Evolutionary conservation across 1,140 invertebrate species (phyloP).

Genomic region (Gonioctena quinquepunctata): DNA sequence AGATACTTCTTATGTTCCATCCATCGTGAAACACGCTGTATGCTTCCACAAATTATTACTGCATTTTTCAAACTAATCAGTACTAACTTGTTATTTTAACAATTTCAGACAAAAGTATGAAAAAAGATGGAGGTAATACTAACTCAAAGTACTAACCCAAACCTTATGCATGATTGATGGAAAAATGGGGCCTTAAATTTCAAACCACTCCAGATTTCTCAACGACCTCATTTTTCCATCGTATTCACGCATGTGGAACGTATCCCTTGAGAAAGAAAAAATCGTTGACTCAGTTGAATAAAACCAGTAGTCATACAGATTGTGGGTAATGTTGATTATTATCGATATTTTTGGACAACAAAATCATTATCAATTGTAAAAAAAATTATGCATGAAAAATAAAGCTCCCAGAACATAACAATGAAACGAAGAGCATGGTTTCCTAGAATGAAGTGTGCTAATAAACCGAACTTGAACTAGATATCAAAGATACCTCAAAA

Average conservation of each 20-base stretch:
- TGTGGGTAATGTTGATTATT: no score
- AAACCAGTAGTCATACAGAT: no score
- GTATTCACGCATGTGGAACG: not conserved
- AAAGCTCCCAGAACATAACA: no score
- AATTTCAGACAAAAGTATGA: constrained; percentile 73
- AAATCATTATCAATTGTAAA: not conserved
- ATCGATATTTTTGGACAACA: not conserved
- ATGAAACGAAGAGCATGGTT: no score
- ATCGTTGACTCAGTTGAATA: no score
- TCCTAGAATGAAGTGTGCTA: no score
- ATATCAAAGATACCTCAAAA: no score
- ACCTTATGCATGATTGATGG: constrained; percentile 7
- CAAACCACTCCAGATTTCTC: not conserved
- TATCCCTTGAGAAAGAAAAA: not conserved
- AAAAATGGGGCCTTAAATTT: constrained; percentile 3
- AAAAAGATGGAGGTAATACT: constrained; percentile 71
- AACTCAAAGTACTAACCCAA: constrained; percentile 17
- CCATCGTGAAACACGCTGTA: no score
- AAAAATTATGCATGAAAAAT: not conserved
- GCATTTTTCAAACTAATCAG: not conserved
- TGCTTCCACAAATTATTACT: not conserved
- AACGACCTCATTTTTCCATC: not conserved
- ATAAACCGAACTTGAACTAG: no score
- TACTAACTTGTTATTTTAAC: constrained; percentile 43
- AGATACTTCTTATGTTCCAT: no score